Evolutionary conservation across 2,888 invertebrate genomes (phyloP).

Genomic region (Glyphotaelius pellucidus): DNA sequence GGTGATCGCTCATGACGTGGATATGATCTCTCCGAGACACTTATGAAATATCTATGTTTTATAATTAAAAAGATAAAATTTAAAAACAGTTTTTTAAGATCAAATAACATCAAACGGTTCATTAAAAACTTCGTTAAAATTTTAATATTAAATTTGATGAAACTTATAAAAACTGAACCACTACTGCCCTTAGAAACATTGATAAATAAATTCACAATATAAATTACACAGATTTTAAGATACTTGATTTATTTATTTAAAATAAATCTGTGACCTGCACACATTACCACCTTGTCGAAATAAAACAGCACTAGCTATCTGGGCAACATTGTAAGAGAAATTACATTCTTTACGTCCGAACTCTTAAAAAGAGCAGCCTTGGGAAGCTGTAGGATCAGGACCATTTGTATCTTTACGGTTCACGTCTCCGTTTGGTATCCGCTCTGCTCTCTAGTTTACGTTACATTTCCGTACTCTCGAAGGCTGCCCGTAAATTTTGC

Average conservation of each 20-base stretch:
- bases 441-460: not conserved
- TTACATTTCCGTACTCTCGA: not conserved
- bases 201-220: not conserved
- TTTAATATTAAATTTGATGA: too few relatives aligned
- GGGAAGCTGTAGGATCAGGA: not conserved
- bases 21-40: too few relatives aligned
- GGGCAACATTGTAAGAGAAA: not conserved
- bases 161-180: too few relatives aligned
- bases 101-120: too few relatives aligned
- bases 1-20: too few relatives aligned
- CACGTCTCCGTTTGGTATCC: conserved; percentile 13
- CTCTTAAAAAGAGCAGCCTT: not conserved
- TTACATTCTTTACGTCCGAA: not conserved
- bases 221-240: not conserved
- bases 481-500: not conserved
- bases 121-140: too few relatives aligned
- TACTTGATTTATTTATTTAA: not conserved
- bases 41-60: too few relatives aligned
- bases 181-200: not conserved
- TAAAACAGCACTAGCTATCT: not conserved
- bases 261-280: not conserved
- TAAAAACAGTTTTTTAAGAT: too few relatives aligned
- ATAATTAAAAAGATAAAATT: too few relatives aligned
- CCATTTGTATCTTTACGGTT: not conserved
- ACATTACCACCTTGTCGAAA: not conserved